Base-by-base conservation (phyloP, 2,797 vertebrate genomes). In the Helostoma temminkii region DNA sequence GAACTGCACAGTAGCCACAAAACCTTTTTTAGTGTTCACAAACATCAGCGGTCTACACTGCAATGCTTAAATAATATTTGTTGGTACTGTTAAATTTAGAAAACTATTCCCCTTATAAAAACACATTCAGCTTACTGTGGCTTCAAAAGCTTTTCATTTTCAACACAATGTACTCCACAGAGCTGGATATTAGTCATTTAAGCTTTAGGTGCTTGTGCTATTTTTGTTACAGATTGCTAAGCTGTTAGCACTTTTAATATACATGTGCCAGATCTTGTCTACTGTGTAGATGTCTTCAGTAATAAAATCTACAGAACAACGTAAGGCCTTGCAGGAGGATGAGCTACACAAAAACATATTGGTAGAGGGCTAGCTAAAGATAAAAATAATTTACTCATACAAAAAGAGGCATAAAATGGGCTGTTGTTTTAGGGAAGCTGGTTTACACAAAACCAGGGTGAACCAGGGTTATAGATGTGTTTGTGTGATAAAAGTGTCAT, bases 181-280 rank as follows among this genome's bases (percentile, higher is more conserved):
- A 65, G 50, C 32, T 59, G 22, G 30, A 68, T 70, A 57, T 78
- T 70, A 80, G 60, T 81, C 82, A 83, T 78, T 81, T 65, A 50
- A 45, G 71, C 81, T 85, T 66, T 68, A 78, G 71, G 74, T 71
- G 32, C 57, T 59, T 32, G 30, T 73, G 58, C 72, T 74, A 64
- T 85, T 86, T 86, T 67, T 73, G 26, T 57, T 71, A 6, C 48
- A 32, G 42, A 26, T 39, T 63, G n/a, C 42, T 41, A 58, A 76
- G 42, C 30, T 57, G 60, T 74, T 72, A 56, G 64, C 62, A 73
- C 78, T 57, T 71, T 68, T 74, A 74, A 79, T 58, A 72, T 74
- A 71, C 19, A 78, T 39, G 32, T 15, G 36, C 21, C 58, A 12
- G 62, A 59, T 56, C 12, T 49, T 60, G 58, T 70, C 37, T 75